phyloP scores from a whole-genome alignment of 2,113 vertebrate genomes.

The Nesoenas mayeri region DNA sequence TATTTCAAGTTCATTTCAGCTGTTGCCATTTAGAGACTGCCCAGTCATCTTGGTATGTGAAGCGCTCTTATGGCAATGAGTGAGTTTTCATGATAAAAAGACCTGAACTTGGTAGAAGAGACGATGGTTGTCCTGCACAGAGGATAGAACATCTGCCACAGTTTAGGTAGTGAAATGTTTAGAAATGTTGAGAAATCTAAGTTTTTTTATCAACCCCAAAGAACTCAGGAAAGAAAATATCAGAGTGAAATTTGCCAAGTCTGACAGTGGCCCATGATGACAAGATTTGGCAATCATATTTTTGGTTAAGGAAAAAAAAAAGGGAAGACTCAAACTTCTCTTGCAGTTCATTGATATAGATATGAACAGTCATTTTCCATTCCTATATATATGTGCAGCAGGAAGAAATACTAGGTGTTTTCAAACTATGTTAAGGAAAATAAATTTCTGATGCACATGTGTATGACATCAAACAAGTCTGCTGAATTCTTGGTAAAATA shows the following conservation, averaged over 20 bases:
- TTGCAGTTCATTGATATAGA: neutral
- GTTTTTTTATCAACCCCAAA: neutral
- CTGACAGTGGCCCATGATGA: neutral
- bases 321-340: neutral
- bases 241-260: neutral
- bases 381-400: neutral
- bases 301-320: fast-evolving
- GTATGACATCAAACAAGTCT: conserved; percentile 50
- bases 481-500: conserved; percentile 51
- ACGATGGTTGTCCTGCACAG: neutral
- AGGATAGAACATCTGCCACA: neutral
- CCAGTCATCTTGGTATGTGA: neutral
- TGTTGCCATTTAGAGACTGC: neutral
- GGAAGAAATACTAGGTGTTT: neutral
- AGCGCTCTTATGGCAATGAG: neutral
- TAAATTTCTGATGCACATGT: neutral
- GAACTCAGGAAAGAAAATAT: neutral
- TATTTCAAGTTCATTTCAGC: neutral
- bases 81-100: neutral
- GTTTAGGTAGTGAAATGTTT: neutral
- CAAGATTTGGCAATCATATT: neutral
- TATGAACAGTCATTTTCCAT: neutral
- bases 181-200: neutral
- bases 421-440: neutral
- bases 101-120: neutral